Conservation (phyloP, 2,888 invertebrate species). For the Mesorhabditis sp. region DNA sequence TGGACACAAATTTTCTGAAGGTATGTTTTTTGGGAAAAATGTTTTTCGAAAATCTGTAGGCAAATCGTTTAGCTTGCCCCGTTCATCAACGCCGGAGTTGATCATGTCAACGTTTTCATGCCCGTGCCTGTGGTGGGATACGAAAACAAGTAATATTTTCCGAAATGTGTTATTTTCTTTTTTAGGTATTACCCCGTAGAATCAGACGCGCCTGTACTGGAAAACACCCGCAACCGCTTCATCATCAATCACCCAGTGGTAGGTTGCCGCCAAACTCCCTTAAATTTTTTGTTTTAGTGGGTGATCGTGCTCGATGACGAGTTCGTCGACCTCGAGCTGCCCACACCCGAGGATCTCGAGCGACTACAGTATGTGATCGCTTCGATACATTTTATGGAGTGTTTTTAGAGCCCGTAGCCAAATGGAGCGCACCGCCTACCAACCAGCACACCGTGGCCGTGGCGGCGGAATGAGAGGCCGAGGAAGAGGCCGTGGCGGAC, state of each 20-base stretch:
- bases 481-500: too few species aligned
- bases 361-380: too few species aligned
- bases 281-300: constrained; percentile 13
- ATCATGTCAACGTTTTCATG: constrained; percentile 45
- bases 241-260: constrained; percentile 38
- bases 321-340: constrained; percentile 10
- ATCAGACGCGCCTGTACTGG: constrained; percentile 39
- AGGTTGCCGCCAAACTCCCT: too few species aligned
- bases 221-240: constrained; percentile 45
- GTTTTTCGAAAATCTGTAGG: too few species aligned
- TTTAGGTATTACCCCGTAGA: constrained; percentile 46
- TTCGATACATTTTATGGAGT: too few species aligned
- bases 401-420: too few species aligned
- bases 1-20: too few species aligned
- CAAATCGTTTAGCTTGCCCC: constrained; percentile 24
- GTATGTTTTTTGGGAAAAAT: too few species aligned
- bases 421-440: too few species aligned
- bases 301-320: constrained; percentile 34
- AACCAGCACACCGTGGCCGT: too few species aligned
- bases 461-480: too few species aligned
- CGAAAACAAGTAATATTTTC: neutral
- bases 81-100: constrained; percentile 41
- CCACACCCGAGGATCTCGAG: too few species aligned
- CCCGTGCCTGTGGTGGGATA: constrained; percentile 24
- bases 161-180: neutral